A percentile compares a stretch with the other conserved stretches of the same genome.
These are phyloP conservation scores for Teleopsis dalmanni DNA, from an alignment of 1,140 invertebrate species.

Conservation along the genomic window DNA sequence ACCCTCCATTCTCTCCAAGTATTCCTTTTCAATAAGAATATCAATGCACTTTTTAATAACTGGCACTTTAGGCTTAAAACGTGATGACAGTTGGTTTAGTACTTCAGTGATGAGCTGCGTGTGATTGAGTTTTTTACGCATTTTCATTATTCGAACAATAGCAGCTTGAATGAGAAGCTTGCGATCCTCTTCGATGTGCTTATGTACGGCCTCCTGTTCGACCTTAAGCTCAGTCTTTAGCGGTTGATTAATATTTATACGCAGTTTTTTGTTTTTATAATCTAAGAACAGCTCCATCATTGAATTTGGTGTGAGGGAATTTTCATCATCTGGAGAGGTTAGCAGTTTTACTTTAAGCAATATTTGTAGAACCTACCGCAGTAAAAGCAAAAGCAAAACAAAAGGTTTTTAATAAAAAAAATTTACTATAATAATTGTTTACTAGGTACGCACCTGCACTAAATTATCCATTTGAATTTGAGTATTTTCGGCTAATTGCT, in stretches of 20 bases:
- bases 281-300: slow-evolving; percentile 69
- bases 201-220: slow-evolving; percentile 95
- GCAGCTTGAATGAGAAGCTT: slow-evolving; percentile 95
- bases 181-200: slow-evolving; percentile 97
- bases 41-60: slow-evolving; percentile 99
- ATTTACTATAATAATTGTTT: no score
- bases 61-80: slow-evolving; percentile 96
- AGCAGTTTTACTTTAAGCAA: slow-evolving; percentile 90
- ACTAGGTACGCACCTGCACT: no score
- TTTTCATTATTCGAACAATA: slow-evolving; percentile 99
- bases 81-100: slow-evolving; percentile 84
- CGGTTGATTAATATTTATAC: slow-evolving; percentile 97
- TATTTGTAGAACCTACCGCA: slow-evolving; percentile 75
- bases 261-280: slow-evolving; percentile 95
- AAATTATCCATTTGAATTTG: slow-evolving; percentile 38
- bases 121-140: slow-evolving; percentile 91
- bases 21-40: slow-evolving; percentile 99
- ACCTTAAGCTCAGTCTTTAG: slow-evolving; percentile 95
- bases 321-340: slow-evolving; percentile 65
- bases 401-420: no score
- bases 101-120: slow-evolving; percentile 95
- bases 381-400: no score
- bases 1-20: slow-evolving; percentile 91
- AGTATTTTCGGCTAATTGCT: slow-evolving; percentile 62
- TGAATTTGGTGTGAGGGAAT: slow-evolving; percentile 64